Conservation (phyloP, 2,888 invertebrate species). For the Rhagonycha lutea region DNA sequence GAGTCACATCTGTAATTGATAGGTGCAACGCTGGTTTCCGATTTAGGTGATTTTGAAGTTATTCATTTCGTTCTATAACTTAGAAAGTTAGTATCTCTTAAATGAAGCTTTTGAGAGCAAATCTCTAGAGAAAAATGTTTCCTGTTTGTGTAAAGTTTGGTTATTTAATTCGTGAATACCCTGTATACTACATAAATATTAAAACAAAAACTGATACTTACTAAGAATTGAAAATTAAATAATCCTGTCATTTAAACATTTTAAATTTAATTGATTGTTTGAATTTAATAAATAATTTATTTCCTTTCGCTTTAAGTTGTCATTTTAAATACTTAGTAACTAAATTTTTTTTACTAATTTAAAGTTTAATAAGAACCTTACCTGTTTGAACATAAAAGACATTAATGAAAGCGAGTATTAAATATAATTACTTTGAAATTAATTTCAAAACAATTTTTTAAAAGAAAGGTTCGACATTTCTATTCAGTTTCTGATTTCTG, state of each 20-base stretch:
- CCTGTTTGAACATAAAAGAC: background rate
- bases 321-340: background rate
- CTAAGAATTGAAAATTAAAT: too few species aligned
- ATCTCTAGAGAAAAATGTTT: too few species aligned
- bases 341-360: background rate
- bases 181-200: too few species aligned
- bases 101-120: too few species aligned
- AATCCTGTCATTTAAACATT: background rate
- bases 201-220: too few species aligned
- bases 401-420: background rate
- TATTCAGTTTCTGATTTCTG: background rate
- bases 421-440: background rate
- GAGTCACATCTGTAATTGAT: too few species aligned
- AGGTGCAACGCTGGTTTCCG: too few species aligned
- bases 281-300: background rate
- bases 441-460: background rate
- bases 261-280: background rate
- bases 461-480: background rate
- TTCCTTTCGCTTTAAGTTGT: background rate
- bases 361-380: background rate
- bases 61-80: too few species aligned
- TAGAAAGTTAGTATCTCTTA: too few species aligned
- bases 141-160: too few species aligned
- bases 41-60: too few species aligned
- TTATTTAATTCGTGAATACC: too few species aligned